A percentile compares a stretch with the other conserved stretches of the same genome.
phyloP scores from a whole-genome alignment of 2,797 vertebrate genomes.

The Dromococcyx pavoninus region DNA sequence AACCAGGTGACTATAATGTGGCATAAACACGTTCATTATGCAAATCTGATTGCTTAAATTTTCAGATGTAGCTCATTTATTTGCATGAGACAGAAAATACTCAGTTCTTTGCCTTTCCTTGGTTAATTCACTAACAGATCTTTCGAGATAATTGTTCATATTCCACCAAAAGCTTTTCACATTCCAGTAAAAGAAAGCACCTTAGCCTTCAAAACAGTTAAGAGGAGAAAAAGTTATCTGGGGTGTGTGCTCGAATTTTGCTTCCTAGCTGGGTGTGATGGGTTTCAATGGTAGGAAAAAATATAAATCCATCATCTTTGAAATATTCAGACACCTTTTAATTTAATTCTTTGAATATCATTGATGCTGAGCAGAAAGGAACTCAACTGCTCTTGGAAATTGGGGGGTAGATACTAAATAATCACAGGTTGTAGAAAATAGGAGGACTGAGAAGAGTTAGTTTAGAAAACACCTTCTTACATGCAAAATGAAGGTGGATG shows the following conservation, averaged over 20 bases:
- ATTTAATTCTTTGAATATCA: not conserved
- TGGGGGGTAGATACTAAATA: not conserved
- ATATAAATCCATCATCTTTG: not conserved
- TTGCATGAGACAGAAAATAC: slow-evolving; percentile 4
- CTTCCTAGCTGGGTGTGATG: not conserved
- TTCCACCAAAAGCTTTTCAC: not conserved
- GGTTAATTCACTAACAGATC: not conserved
- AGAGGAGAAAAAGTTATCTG: not conserved
- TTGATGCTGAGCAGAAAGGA: not conserved
- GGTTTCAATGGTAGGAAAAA: not conserved
- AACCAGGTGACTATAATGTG: slow-evolving; percentile 67
- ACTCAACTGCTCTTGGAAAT: not conserved
- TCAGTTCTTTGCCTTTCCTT: not conserved
- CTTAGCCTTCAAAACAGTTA: not conserved
- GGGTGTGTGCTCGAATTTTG: not conserved
- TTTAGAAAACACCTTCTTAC: not conserved
- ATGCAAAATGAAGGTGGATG: not conserved
- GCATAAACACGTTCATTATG: slow-evolving; percentile 68
- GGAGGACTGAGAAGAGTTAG: not conserved
- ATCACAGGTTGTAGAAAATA: not conserved
- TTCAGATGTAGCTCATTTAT: slow-evolving; percentile 52
- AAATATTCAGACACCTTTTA: not conserved
- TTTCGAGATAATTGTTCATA: slow-evolving; percentile 14
- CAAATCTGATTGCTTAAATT: slow-evolving; percentile 64
- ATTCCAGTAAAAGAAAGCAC: not conserved